Evolutionary conservation across 2,113 vertebrate genomes (phyloP), one percentile per base, ranked within the genome.

Genomic region (Tachysurus vachellii): DNA sequence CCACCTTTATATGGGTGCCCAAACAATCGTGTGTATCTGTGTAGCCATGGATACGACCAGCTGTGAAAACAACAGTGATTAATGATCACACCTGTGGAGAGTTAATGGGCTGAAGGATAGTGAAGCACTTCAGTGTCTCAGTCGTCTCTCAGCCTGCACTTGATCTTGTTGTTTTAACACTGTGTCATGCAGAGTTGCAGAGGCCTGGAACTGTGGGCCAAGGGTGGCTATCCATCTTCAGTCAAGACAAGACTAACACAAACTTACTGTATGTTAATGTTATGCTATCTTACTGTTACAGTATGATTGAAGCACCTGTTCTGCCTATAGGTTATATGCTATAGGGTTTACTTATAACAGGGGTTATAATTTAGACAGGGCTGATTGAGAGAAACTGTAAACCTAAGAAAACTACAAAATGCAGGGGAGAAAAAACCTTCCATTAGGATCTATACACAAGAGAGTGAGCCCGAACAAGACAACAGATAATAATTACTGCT

Each of bases 51-150:
- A 84, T 83, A 89, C 76, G 89, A 86, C 89, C 91, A 92, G 91
- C 92, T 94, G 92, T 88, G 82, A 87, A 94, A 94, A 93, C 91
- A 93, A 79, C 70, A 81, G 83, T 93, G 91, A 94, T 91, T 94
- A 88, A 93, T 92, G 90, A 85, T 84, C 88, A 92, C 89, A 92
- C 88, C 90, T 92, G 90, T 88, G 50, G 85, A 50, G 80, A 53
- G 83, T 81, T 88, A 89, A 91, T 86, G 81, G 62, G 87, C 54
- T 75, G 26, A 84, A 88, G 23, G 84, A 84, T 82, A 28, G 54
- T 59, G 66, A 85, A 84, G 84, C 61, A 85, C 83, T 87, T 66
- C 31, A 62, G 86, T 79, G 70, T 80, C 73, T 62, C 16, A 70
- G 47, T 59, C 47, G 8, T 81, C 76, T 73, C 56, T 81, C 83